Base-by-base conservation (phyloP, 1,140 invertebrate species). In the Lutraria rhynchaena region DNA sequence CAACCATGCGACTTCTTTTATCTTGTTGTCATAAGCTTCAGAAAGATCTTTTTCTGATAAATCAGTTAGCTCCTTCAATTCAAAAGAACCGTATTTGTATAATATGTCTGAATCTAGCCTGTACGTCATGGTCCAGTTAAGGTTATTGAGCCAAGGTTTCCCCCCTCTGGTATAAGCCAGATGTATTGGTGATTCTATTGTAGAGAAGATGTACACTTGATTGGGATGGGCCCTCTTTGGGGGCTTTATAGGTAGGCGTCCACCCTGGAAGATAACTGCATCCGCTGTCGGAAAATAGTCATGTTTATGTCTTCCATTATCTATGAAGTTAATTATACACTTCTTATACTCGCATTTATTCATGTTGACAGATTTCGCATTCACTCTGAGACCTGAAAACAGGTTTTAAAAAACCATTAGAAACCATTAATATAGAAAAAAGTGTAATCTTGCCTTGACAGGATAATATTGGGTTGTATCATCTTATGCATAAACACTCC, bases 1-100 rank as follows among this genome's bases (percentile, higher is more conserved):
- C 67, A 95, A 93, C 94, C 94, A 95, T 0, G 93, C 93, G 0
- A 93, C 94, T 49, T 70, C 60, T 55, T 77, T 83, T 17, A 77
- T 83, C 65, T 89, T 89, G 17, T 80, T 58, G 22, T 35, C 27
- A 22, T 51, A 63, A 22, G 65, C 55, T 55, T 44, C 44, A 3
- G 22, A 19, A 0, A 37, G 22, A 13, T 61, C 29, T 3, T 24
- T 37, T 24, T 44, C 22, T 55, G 35, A 55, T 5, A 3, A 22
- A 5, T 5, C 7, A 55, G 4, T 3, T 22, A 19, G 7, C 4
- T 19, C 5, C 7, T 69, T 63, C 3, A 33, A n/a, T 49, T 55
- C 17, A 0, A 75, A 46, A 29, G 31, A 46, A 5, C 73, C 73
- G 13, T 75, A 75, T 19, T 29, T 44, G n/a, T 53, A 49, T 7